Evolutionary conservation across 2,888 invertebrate genomes (phyloP), one percentile per base, ranked within the genome.

Genomic region (Morpho helenor): DNA sequence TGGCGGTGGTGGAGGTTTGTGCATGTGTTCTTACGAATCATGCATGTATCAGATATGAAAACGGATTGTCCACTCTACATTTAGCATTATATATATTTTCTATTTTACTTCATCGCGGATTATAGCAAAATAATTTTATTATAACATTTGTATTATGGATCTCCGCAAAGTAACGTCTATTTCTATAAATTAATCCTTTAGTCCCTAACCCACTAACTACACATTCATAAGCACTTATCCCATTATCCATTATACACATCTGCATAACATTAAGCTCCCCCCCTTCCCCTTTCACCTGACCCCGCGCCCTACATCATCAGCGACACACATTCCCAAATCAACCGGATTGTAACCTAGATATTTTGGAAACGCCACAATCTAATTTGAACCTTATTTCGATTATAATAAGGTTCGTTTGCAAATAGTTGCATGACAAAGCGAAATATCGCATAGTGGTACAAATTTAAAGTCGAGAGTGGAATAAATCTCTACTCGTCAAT

Each of bases 341-440:
- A 85, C 81, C 85, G 84, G 82, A 85, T 81, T 80, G 76, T 70
- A 73, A 74, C 83, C 85, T 76, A 85, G 75, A 83, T 84, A 79
- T 83, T 85, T 83, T 76, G 76, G 83, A 64, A 46, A 58, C 23
- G 23, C 23, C 57, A 52, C 61, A 67, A 56, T 56, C 65, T 22
- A 76, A 66, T 71, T 62, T 60, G 59, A 57, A 77, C 77, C 66
- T 72, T 78, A 72, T 23, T 3, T 0, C n/a, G 6, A 10, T 54
- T 49, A 10, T 0, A 7, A 57, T 69, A 74, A 65, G 68, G 68
- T 65, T 59, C 57, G 62, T 55, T 68, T 62, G 68, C 52, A 60
- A 62, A 49, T 23, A 8, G 49, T 49, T 52, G 23, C 7, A 39
- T 56, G 68, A 57, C 56, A 69, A 67, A 64, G 60, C 61, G 68